phyloP scores from a whole-genome alignment of 2,797 vertebrate species.

The Chrysocyon brachyurus region DNA sequence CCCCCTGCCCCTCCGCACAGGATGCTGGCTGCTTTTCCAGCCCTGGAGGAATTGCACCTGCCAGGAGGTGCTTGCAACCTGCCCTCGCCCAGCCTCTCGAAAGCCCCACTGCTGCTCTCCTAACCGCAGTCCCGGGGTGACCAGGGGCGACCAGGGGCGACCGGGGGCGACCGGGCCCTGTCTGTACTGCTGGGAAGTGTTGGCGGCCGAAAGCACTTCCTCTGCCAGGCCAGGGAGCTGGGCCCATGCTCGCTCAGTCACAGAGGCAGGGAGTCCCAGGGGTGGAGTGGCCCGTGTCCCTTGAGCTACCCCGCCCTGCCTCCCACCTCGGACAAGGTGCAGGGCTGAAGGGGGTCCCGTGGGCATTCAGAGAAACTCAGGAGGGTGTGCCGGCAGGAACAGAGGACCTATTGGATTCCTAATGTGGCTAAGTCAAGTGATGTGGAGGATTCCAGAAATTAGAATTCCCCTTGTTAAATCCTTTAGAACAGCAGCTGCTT shows the following conservation, averaged over 20 bases:
- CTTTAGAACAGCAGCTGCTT: slow-evolving; percentile 36
- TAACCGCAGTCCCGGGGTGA: not conserved
- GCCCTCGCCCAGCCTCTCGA: not conserved
- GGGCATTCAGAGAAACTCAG: not conserved
- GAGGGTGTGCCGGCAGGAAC: not conserved
- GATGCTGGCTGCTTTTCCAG: not conserved
- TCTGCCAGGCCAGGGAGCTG: not conserved
- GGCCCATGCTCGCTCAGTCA: not conserved
- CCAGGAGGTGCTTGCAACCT: slow-evolving; percentile 1
- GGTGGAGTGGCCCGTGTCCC: not conserved
- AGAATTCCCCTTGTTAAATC: slow-evolving; percentile 54
- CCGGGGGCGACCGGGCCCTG: not conserved
- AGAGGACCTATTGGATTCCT: not conserved
- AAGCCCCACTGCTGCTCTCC: not conserved
- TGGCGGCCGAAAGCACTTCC: not conserved
- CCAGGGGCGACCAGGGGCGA: too few relatives aligned
- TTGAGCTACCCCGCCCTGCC: too few relatives aligned
- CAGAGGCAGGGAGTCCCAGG: not conserved
- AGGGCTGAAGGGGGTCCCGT: not conserved
- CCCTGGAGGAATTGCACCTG: not conserved
- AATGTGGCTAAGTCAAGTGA: slow-evolving; percentile 22
- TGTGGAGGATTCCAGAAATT: slow-evolving; percentile 49
- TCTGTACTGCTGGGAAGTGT: not conserved
- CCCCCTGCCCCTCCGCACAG: too few relatives aligned
- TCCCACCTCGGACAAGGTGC: not conserved